Evolutionary conservation across 2,888 invertebrate species (phyloP), one percentile per base, ranked within the genome.

Genomic region (Pegoplata infirma): DNA sequence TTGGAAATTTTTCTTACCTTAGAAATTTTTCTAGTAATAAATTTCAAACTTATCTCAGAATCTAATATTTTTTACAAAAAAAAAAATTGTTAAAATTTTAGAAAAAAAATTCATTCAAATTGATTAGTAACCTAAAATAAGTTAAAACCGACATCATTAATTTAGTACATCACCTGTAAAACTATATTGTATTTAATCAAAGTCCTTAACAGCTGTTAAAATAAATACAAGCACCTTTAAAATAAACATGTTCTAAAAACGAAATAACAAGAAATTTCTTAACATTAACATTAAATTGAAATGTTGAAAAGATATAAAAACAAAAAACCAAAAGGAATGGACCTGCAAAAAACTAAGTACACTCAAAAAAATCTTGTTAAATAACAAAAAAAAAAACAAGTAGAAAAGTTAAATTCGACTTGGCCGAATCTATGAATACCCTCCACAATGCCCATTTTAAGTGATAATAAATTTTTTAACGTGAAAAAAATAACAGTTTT

Each of bases 361-460:
- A n/a, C n/a, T n/a, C n/a, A n/a, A n/a, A n/a, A n/a, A n/a, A n/a
- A n/a, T n/a, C n/a, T n/a, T n/a, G n/a, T n/a, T n/a, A n/a, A n/a
- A n/a, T n/a, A 56, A n/a, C n/a, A 36, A 36, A 19, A 25, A 25
- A 16, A 16, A 49, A 59, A 51, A 69, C 49, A n/a, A n/a, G n/a
- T n/a, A n/a, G n/a, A n/a, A n/a, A n/a, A n/a, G n/a, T n/a, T n/a
- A n/a, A n/a, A n/a, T n/a, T n/a, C n/a, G n/a, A n/a, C n/a, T n/a
- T n/a, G n/a, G n/a, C n/a, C n/a, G n/a, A n/a, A n/a, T n/a, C n/a
- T n/a, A n/a, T n/a, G n/a, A n/a, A n/a, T n/a, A n/a, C n/a, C n/a
- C n/a, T n/a, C n/a, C n/a, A n/a, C n/a, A n/a, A n/a, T n/a, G n/a
- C n/a, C n/a, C n/a, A n/a, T n/a, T n/a, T n/a, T n/a, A n/a, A n/a